Conservation (phyloP, 2,888 invertebrate species). For the Disparrhopalites patrizii region DNA sequence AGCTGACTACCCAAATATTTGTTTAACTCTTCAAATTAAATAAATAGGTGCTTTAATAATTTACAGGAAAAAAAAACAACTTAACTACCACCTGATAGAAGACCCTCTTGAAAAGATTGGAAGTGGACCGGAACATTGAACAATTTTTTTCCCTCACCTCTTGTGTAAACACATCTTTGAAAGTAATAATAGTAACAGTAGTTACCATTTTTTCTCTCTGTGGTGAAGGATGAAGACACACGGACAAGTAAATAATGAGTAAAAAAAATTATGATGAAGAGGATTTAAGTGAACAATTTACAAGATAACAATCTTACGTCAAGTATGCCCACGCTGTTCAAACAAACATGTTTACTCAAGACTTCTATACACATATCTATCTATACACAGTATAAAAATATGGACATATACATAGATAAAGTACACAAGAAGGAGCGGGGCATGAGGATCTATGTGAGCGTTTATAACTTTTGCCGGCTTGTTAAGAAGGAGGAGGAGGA, state of each 20-base stretch:
- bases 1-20: no score
- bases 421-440: neutral
- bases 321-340: constrained; percentile 13
- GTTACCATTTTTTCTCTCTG: neutral
- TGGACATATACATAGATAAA: no score
- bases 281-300: constrained; percentile 15
- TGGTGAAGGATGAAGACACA: neutral
- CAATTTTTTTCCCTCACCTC: no score
- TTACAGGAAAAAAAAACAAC: no score
- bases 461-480: constrained; percentile 3
- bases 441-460: neutral
- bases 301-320: constrained; percentile 13
- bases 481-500: neutral
- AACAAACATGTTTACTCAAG: constrained; percentile 17
- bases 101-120: neutral
- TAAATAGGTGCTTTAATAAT: no score
- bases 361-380: neutral
- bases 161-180: neutral
- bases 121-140: neutral
- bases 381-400: no score
- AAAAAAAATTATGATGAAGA: constrained; percentile 6
- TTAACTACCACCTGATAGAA: no score
- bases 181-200: neutral
- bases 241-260: constrained; percentile 1
- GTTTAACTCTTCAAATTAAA: no score